These are phyloP conservation scores for Eucidaris tribuloides DNA, from an alignment of 35 echinoderm and acorn worm species.

Conservation along the genomic window DNA sequence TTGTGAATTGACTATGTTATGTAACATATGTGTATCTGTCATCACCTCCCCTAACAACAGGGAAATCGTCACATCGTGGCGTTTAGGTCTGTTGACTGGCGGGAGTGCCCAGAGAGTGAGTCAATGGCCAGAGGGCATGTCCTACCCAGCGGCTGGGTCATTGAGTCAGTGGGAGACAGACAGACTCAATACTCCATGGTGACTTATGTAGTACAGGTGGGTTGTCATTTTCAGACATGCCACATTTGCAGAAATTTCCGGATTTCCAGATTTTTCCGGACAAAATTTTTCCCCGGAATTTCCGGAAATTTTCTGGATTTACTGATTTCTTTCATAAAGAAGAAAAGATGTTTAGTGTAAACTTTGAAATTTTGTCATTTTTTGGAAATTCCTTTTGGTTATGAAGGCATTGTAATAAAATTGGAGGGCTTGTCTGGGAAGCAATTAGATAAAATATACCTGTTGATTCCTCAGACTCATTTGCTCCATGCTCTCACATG, in stretches of 20 bases:
- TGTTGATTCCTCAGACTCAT: too few relatives aligned
- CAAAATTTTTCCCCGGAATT: background rate
- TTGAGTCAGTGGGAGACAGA: conserved; percentile 62
- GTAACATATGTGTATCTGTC: too few relatives aligned
- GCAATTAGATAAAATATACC: too few relatives aligned
- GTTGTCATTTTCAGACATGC: too few relatives aligned
- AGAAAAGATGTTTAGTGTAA: background rate
- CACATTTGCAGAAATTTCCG: too few relatives aligned
- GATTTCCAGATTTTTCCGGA: too few relatives aligned
- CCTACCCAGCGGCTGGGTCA: conserved; percentile 84
- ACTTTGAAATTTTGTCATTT: background rate
- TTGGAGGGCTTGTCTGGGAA: too few relatives aligned
- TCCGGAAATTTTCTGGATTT: background rate
- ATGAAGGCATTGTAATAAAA: background rate
- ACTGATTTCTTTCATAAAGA: background rate
- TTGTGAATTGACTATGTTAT: too few relatives aligned
- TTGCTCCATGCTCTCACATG: too few relatives aligned
- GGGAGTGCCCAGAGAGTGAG: conserved; percentile 63
- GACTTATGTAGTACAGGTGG: conserved; percentile 83
- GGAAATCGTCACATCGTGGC: conserved; percentile 68
- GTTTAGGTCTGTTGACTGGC: conserved; percentile 57
- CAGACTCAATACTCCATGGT: conserved; percentile 72
- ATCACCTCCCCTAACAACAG: too few relatives aligned
- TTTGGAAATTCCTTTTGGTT: background rate
- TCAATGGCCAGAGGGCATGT: conserved; percentile 41